Evolutionary conservation across 2,888 invertebrate genomes (phyloP).

Genomic region (Meliscaeva auricollis): DNA sequence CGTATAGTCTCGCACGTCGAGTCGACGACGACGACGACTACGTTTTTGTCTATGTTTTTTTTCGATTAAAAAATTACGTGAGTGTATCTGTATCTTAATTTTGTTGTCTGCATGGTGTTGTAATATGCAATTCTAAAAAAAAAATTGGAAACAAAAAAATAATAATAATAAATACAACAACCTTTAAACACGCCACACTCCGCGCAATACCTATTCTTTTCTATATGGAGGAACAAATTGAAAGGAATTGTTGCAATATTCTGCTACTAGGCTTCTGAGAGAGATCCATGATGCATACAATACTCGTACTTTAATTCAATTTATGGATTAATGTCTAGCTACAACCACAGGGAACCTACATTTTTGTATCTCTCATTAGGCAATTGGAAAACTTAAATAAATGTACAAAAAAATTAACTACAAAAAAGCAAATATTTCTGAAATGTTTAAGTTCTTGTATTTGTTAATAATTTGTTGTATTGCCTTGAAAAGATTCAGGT

Average conservation of each 20-base stretch:
- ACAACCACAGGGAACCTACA: neutral
- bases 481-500: too few relatives aligned
- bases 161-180: constrained; percentile 41
- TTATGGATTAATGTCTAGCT: constrained; percentile 34
- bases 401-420: neutral
- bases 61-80: constrained; percentile 16
- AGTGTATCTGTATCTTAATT: constrained; percentile 45
- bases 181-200: constrained; percentile 42
- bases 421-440: constrained; percentile 26
- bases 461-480: neutral
- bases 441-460: constrained; percentile 17
- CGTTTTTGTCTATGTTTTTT: too few relatives aligned
- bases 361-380: constrained; percentile 25
- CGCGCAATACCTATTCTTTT: neutral
- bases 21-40: constrained; percentile 44
- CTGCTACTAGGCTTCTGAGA: constrained; percentile 43
- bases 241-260: constrained; percentile 66
- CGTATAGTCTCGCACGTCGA: constrained; percentile 60
- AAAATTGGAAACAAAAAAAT: constrained; percentile 2
- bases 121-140: constrained; percentile 67
- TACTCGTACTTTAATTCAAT: constrained; percentile 44
- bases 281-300: neutral
- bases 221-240: constrained; percentile 36
- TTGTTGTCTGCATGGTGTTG: constrained; percentile 10
- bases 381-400: constrained; percentile 2